Evolutionary conservation across 1,140 invertebrate genomes (phyloP).

Genomic region (Calliopsis andreniformis): DNA sequence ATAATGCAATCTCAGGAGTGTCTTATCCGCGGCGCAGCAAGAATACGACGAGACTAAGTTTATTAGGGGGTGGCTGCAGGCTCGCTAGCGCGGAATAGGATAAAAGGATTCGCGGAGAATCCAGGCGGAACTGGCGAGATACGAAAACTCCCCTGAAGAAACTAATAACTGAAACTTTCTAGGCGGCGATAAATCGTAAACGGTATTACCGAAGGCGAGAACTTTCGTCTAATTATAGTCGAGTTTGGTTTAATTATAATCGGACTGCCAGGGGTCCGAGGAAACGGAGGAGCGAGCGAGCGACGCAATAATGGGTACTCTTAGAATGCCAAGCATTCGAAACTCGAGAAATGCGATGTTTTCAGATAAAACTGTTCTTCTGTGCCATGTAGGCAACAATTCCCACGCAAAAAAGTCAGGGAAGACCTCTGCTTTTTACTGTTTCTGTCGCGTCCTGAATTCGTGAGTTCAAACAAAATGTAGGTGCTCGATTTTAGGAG

Average conservation of each 20-base stretch:
- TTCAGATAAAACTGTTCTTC: too few species aligned
- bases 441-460: too few species aligned
- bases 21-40: conserved; percentile 41
- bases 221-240: not conserved
- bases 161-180: not conserved
- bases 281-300: too few species aligned
- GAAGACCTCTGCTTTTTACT: too few species aligned
- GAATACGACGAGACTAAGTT: conserved; percentile 53
- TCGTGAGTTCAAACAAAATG: too few species aligned
- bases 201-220: conserved; percentile 4
- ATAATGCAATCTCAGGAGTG: conserved; percentile 58
- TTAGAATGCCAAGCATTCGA: too few species aligned
- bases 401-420: too few species aligned
- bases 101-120: conserved; percentile 22
- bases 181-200: conserved; percentile 8
- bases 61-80: conserved; percentile 35
- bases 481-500: too few species aligned
- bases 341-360: too few species aligned
- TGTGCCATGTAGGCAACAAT: too few species aligned
- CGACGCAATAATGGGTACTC: too few species aligned
- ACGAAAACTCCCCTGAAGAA: not conserved
- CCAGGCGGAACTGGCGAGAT: not conserved
- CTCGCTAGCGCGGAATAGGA: not conserved
- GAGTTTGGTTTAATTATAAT: not conserved
- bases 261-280: not conserved